Base-by-base conservation (phyloP, 2,113 vertebrate genomes). In the Melanerpes aurifrons region DNA sequence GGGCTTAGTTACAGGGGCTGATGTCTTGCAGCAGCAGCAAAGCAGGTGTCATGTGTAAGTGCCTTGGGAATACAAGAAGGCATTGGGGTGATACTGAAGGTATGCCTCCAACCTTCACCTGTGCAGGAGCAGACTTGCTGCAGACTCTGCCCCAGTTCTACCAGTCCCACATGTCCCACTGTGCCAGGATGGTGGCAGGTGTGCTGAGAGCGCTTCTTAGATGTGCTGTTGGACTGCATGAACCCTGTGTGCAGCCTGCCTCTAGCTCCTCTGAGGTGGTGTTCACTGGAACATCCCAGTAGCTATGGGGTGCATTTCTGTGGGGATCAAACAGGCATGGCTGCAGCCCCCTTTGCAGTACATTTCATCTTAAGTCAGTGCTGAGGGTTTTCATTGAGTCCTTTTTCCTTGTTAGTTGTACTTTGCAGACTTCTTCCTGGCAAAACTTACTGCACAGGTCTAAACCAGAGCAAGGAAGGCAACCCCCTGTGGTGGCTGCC, bases 1-100 rank as follows among this genome's bases (percentile, higher is more conserved):
- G 5, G 63, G 69, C 9, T 73, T 72, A 24, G 19, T 89, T 89
- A 87, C 73, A 74, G 62, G 53, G 71, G 68, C 56, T 56, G 82
- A 32, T 48, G 45, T 85, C 94, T 93, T 91, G 85, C 85, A 87
- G 28, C 87, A 81, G 43, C 82, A 87, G 72, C 45, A 64, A 81
- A 93, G 84, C 93, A 87, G 7, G 13, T 68, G 78, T 80, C 82
- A 6, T 1, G 10, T 64, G 21, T 91, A 54, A 94, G 87, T 92
- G 91, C 93, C 78, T 89, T 74, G 78, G 89, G 89, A 94, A 63
- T 77, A 77, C 37, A 74, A n/a, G 53, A 79, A 94, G 91, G 89
- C 70, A 69, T 57, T 91, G 85, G 89, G 82, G 61, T 90, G 89
- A 71, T 31, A 26, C 80, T 45, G 62, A 87, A 63, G 91, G 89